These are phyloP conservation scores for Bos indicus DNA, from an alignment of 2,113 vertebrate genomes.

Conservation along the genomic window DNA sequence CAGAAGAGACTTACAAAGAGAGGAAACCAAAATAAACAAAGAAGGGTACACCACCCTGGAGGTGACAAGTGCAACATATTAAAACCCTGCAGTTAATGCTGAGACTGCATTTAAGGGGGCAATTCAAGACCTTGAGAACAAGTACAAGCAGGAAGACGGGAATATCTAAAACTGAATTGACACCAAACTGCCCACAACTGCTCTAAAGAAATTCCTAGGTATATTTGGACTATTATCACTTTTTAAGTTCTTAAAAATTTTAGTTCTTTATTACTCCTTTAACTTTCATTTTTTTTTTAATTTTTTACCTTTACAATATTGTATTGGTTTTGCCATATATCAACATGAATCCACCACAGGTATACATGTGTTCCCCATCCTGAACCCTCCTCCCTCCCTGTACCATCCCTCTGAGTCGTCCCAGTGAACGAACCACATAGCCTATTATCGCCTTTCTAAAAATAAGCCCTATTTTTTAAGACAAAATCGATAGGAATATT, in stretches of 20 bases:
- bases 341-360: too few relatives aligned
- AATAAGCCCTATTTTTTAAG: not conserved
- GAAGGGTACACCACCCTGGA: not conserved
- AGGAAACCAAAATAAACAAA: not conserved
- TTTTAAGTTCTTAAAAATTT: not conserved
- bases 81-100: not conserved
- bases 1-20: not conserved
- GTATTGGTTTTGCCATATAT: too few relatives aligned
- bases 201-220: not conserved
- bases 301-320: too few relatives aligned
- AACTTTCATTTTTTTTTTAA: not conserved
- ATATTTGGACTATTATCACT: not conserved
- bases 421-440: not conserved
- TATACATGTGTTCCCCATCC: too few relatives aligned
- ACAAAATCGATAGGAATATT: not conserved
- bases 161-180: not conserved
- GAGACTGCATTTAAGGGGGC: not conserved
- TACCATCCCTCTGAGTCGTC: too few relatives aligned
- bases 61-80: not conserved
- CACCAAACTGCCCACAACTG: not conserved
- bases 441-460: not conserved
- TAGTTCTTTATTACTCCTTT: not conserved
- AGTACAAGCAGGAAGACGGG: not conserved
- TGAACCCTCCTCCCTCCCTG: too few relatives aligned
- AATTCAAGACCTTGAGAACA: not conserved